These are phyloP conservation scores for Mixornis gularis DNA, from an alignment of 2,113 vertebrate species.

Conservation along the genomic window DNA sequence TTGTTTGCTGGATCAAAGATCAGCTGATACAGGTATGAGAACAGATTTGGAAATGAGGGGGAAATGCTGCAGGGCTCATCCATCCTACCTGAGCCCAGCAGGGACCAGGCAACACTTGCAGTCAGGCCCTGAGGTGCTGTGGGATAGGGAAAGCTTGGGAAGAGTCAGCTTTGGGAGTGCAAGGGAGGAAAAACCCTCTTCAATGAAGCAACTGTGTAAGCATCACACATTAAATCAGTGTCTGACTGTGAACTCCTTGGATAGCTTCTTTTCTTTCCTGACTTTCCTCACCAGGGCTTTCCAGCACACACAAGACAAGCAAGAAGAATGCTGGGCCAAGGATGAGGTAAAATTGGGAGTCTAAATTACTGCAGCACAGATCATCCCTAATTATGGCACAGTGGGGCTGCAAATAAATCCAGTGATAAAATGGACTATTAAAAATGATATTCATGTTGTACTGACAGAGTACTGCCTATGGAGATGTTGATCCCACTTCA, in stretches of 20 bases:
- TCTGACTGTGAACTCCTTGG: not conserved
- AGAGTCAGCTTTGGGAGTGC: accelerated
- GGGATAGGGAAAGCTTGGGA: not conserved
- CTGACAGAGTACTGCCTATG: not conserved
- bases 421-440: not conserved
- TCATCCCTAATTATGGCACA: not conserved
- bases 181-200: not conserved
- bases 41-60: not conserved
- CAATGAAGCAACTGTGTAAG: not conserved
- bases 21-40: not conserved
- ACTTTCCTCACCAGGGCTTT: not conserved
- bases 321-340: not conserved
- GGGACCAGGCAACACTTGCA: not conserved
- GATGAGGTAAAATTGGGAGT: not conserved
- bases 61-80: not conserved
- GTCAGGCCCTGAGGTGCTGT: not conserved
- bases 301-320: not conserved
- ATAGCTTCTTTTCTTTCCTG: not conserved
- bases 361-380: not conserved
- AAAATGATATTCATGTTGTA: not conserved
- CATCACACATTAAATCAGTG: not conserved
- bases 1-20: not conserved
- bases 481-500: not conserved
- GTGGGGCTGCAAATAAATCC: not conserved
- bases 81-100: not conserved